Evolutionary conservation across 1,140 invertebrate species (phyloP).

Genomic region (Bombus consobrinus): DNA sequence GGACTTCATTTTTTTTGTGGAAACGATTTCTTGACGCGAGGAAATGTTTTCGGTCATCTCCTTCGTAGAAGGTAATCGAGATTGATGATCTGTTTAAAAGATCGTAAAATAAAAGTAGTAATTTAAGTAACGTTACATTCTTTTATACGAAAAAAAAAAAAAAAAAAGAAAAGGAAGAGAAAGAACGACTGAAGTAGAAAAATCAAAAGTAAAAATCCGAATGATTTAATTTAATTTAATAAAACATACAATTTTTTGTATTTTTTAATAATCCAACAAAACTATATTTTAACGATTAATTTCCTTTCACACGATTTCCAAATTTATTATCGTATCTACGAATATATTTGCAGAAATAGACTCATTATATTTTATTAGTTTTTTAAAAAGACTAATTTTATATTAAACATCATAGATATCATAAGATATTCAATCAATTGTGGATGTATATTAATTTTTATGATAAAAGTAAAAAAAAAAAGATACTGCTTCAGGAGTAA

Average conservation of each 20-base stretch:
- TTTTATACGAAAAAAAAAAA: constrained; percentile 25
- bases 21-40: constrained; percentile 27
- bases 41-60: constrained; percentile 33
- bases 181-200: constrained; percentile 29
- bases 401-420: constrained; percentile 49
- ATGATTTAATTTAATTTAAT: constrained; percentile 23
- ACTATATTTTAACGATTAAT: background rate
- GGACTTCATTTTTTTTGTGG: constrained; percentile 43
- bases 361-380: no score
- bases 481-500: constrained; percentile 59
- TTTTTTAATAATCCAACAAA: constrained; percentile 10
- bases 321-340: constrained; percentile 11
- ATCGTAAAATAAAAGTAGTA: constrained; percentile 32
- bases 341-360: constrained; percentile 28
- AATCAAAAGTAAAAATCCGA: background rate
- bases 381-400: constrained; percentile 54
- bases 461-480: constrained; percentile 52
- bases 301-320: background rate
- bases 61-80: constrained; percentile 35
- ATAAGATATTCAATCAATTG: constrained; percentile 39
- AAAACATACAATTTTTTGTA: constrained; percentile 1
- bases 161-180: background rate
- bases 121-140: constrained; percentile 36
- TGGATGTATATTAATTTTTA: constrained; percentile 34
- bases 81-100: constrained; percentile 44